phyloP scores from a whole-genome alignment of 2,113 vertebrate genomes.

The Platichthys flesus region DNA sequence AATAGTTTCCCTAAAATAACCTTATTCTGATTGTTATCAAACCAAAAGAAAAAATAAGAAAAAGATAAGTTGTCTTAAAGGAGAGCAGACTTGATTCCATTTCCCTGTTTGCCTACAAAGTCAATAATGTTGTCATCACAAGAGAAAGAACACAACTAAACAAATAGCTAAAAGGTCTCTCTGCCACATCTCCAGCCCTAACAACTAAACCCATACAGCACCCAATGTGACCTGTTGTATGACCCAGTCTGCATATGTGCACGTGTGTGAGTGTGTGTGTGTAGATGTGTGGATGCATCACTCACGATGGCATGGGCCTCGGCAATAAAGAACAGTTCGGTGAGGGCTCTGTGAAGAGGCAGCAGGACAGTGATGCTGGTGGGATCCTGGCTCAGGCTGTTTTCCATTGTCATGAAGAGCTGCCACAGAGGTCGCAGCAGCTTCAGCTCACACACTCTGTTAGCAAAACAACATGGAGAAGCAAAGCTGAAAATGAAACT shows the following conservation, averaged over 20 bases:
- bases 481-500: background rate
- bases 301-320: conserved; percentile 92
- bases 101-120: conserved; percentile 2
- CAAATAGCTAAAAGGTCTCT: conserved; percentile 10
- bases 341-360: conserved; percentile 94
- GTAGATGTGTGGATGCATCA: background rate
- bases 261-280: background rate
- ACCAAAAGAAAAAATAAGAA: background rate
- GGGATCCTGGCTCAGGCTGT: conserved; percentile 84
- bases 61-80: background rate
- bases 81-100: background rate
- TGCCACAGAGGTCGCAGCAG: conserved; percentile 95
- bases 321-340: conserved; percentile 94
- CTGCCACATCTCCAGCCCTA: background rate
- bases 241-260: background rate
- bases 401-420: conserved; percentile 93
- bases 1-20: background rate
- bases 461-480: conserved; percentile 10
- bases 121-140: conserved; percentile 24
- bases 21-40: background rate
- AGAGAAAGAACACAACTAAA: background rate
- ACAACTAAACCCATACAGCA: background rate
- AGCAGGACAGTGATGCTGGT: conserved; percentile 89
- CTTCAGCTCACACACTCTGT: conserved; percentile 91
- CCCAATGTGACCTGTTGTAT: background rate